Evolutionary conservation across 1,140 invertebrate genomes (phyloP), one percentile per base, ranked within the genome.

Genomic region (Eulimnadia texana): DNA sequence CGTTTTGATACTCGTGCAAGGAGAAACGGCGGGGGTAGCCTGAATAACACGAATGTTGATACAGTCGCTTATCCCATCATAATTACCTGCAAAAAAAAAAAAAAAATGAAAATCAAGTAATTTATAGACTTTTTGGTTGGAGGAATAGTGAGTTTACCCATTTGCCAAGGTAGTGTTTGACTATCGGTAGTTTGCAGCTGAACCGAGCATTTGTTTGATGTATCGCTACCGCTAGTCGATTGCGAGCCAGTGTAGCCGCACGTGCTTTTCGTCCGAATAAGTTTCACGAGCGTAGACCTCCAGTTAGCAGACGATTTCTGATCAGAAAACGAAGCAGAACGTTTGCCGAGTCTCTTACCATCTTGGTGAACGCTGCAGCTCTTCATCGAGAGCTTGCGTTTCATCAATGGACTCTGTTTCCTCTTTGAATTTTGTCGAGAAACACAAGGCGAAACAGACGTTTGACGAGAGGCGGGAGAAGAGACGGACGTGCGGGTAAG

Each of bases 11-110:
- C 85, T 89, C 2, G 81, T 82, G 70, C 84, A 85, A 0, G 86
- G 86, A n/a, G 86, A 89, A 16, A 85, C 76, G 47, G 83, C 82
- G 10, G 84, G 84, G n/a, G 84, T 86, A 22, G 84, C 82, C 69
- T 85, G 82, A 55, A 84, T 86, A 42, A 78, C 77, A 69, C 84
- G 79, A 66, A 86, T 86, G 69, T 85, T 83, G 58, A 84, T 83
- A 25, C 33, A 53, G 56, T 33, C 58, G 49, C 13, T 58, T n/a
- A n/a, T n/a, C 25, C 33, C 33, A 16, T 42, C 33, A 16, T 42
- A 42, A 42, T 16, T 42, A 42, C 33, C 33, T 42, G 33, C 6
- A 42, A 16, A 16, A n/a, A n/a, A n/a, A n/a, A n/a, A n/a, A n/a
- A n/a, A n/a, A n/a, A n/a, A n/a, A n/a, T n/a, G n/a, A n/a, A n/a